phyloP scores from a whole-genome alignment of 2,888 invertebrate genomes.

The Ophion obscuratus region DNA sequence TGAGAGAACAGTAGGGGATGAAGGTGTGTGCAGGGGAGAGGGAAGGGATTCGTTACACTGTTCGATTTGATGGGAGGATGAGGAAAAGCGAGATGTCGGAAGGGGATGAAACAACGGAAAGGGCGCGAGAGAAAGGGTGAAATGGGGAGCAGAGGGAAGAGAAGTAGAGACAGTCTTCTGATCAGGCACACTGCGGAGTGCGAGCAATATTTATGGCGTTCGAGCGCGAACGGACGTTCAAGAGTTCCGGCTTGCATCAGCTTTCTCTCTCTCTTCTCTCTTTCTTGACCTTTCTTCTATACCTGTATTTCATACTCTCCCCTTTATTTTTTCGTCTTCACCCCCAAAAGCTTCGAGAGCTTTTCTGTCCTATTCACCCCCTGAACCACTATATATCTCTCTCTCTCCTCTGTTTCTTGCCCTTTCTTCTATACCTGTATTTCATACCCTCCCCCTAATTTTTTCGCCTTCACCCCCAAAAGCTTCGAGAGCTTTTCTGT shows the following conservation, averaged over 20 bases:
- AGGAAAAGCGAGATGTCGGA: background rate
- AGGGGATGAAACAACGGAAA: background rate
- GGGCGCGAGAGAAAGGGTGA: background rate
- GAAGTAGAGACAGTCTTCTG: constrained; percentile 39
- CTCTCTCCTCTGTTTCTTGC: constrained; percentile 1
- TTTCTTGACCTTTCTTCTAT: constrained; percentile 27
- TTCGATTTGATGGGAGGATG: constrained; percentile 16
- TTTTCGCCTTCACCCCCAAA: constrained; percentile 15
- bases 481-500: constrained; percentile 59
- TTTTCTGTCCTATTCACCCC: constrained; percentile 24
- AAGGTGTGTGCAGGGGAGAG: constrained; percentile 5
- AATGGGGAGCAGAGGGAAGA: constrained; percentile 5
- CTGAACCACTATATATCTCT: no score
- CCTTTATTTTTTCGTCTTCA: background rate
- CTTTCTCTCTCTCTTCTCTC: constrained; percentile 6
- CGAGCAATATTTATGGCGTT: constrained; percentile 74
- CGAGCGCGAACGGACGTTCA: constrained; percentile 58
- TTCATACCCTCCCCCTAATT: constrained; percentile 18
- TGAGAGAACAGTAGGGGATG: constrained; percentile 5
- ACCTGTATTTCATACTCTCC: constrained; percentile 40
- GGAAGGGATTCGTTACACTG: constrained; percentile 23
- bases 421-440: constrained; percentile 35
- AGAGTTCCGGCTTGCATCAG: constrained; percentile 68
- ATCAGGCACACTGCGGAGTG: constrained; percentile 52
- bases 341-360: constrained; percentile 54